A percentile compares a stretch with the other conserved stretches of the same genome.
Conservation (phyloP, 2,888 invertebrate species). For the Ischnus inquisitorius region DNA sequence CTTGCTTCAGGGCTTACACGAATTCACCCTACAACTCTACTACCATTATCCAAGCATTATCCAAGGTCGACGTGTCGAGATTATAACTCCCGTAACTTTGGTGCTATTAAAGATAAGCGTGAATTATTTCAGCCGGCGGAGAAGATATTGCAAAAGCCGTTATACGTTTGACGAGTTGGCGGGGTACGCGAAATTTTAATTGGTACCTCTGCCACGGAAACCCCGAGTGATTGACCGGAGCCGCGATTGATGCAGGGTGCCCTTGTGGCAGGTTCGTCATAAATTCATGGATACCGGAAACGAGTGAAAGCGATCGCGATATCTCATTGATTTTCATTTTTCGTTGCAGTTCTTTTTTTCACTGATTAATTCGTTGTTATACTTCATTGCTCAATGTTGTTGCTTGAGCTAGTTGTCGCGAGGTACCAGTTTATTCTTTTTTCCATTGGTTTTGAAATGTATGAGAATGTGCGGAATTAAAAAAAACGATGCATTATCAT, state of each 20-base stretch:
- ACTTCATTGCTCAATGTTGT: too few relatives aligned
- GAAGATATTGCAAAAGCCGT: neutral
- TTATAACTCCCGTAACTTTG: conserved; percentile 23
- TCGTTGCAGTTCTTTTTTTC: neutral
- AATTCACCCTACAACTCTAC: neutral
- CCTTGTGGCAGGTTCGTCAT: neutral
- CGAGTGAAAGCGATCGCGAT: neutral
- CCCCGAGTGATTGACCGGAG: neutral
- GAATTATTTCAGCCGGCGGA: neutral
- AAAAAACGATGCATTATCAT: too few relatives aligned
- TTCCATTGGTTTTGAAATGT: too few relatives aligned
- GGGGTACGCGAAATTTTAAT: conserved; percentile 3
- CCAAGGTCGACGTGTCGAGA: conserved; percentile 5
- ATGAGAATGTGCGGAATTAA: too few relatives aligned
- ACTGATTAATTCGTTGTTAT: neutral
- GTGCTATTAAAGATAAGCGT: conserved; percentile 22
- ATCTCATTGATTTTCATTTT: neutral
- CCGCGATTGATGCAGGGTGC: neutral
- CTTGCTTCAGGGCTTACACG: conserved; percentile 10
- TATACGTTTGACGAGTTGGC: neutral
- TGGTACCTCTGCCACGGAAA: neutral
- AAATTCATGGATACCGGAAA: neutral
- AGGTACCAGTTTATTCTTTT: too few relatives aligned
- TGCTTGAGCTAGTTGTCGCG: too few relatives aligned
- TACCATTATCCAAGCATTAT: conserved; percentile 1